A percentile compares a stretch with the other conserved stretches of the same genome.
Conservation (phyloP, 2,113 vertebrate species). For the Parus major region DNA sequence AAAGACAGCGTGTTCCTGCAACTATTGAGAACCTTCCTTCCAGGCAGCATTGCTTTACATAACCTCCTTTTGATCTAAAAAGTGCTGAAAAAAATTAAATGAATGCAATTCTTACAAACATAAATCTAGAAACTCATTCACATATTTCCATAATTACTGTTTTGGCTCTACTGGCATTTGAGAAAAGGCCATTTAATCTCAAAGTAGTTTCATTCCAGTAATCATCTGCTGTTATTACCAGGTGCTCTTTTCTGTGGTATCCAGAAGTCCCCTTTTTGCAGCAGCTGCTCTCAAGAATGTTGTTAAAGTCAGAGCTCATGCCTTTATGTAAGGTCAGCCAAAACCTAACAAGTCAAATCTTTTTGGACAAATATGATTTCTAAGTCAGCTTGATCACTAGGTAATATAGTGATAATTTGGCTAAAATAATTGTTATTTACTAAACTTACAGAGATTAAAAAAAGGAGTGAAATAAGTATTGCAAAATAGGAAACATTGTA, state of each 20-base stretch:
- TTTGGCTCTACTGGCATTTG: neutral
- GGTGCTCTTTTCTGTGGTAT: neutral
- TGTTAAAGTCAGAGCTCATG: neutral
- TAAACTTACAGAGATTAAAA: neutral
- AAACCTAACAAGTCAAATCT: neutral
- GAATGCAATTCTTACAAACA: neutral
- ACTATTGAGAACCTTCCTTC: neutral
- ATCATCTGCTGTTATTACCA: neutral
- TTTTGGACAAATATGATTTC: neutral
- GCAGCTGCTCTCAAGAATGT: neutral
- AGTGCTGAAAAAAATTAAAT: neutral
- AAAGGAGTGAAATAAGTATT: neutral
- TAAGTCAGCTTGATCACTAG: neutral
- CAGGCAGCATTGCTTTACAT: neutral
- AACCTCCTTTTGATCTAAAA: neutral
- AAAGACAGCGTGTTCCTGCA: neutral
- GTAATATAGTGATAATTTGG: neutral
- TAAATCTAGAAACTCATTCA: neutral
- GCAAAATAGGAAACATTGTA: neutral
- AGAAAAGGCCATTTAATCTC: neutral
- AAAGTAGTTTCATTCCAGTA: neutral
- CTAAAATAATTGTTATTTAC: neutral
- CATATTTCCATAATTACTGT: neutral
- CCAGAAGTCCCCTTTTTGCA: neutral
- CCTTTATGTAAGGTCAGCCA: neutral